Percentiles rank a stretch among this genome's conserved stretches.
Conservation (phyloP, 2,888 invertebrate genomes). For the Melipona bicolor region DNA sequence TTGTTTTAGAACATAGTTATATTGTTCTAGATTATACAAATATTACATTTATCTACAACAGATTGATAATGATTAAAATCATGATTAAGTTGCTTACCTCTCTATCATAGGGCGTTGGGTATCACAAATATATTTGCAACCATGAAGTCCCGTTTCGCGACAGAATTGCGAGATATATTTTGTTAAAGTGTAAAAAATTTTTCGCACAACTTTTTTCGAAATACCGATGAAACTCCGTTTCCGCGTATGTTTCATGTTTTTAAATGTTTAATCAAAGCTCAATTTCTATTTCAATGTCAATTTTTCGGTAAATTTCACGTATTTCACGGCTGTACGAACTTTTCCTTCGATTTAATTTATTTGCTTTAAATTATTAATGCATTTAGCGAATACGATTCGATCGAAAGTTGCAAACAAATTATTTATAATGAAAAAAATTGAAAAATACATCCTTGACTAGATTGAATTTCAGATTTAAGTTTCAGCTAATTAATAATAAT, state of each 20-base stretch:
- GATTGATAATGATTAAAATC: not conserved
- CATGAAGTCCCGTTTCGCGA: conserved; percentile 89
- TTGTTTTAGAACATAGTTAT: not conserved
- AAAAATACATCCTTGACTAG: not conserved
- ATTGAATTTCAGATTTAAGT: not conserved
- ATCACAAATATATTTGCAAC: conserved; percentile 89
- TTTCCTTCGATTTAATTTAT: not conserved
- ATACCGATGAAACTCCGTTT: not conserved
- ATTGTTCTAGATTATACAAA: too few relatives aligned
- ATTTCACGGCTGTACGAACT: fast-evolving
- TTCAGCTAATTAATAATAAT: too few relatives aligned
- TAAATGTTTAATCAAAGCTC: not conserved
- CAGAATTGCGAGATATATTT: conserved; percentile 86
- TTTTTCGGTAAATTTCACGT: not conserved
- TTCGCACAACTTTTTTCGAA: not conserved
- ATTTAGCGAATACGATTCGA: not conserved
- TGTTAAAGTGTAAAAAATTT: conserved; percentile 57
- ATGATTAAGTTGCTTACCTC: conserved; percentile 83
- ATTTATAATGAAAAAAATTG: not conserved
- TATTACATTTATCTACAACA: not conserved
- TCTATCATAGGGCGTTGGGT: conserved; percentile 86
- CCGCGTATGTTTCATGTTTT: conserved; percentile 29
- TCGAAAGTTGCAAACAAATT: not conserved
- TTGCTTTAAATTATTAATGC: not conserved
- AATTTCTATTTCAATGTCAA: not conserved